Evolutionary conservation across 2,888 invertebrate species (phyloP).

Genomic region (Asteroscopus sphinx): DNA sequence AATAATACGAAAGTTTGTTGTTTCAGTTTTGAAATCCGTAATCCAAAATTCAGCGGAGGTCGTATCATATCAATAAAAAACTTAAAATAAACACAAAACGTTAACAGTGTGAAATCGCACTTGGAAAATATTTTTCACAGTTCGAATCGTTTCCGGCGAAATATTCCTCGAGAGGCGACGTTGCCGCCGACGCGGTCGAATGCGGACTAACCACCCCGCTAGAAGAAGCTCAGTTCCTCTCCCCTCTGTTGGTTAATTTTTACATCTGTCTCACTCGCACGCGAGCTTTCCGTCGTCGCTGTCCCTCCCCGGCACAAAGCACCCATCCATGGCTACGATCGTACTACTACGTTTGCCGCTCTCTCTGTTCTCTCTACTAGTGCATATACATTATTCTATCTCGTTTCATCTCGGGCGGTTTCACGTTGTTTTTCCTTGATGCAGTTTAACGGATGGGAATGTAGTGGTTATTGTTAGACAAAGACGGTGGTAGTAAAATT

Average conservation of each 20-base stretch:
- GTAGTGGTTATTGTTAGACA: slow-evolving; percentile 90
- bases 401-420: slow-evolving; percentile 89
- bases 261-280: slow-evolving; percentile 80
- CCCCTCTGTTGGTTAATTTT: slow-evolving; percentile 89
- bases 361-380: slow-evolving; percentile 87
- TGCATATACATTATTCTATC: slow-evolving; percentile 90
- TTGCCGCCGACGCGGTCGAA: slow-evolving; percentile 85
- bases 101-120: slow-evolving; percentile 74
- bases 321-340: slow-evolving; percentile 78
- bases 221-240: slow-evolving; percentile 87
- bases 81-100: slow-evolving; percentile 73
- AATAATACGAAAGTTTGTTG: slow-evolving; percentile 59
- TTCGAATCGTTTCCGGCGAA: slow-evolving; percentile 78
- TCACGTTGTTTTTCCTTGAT: slow-evolving; percentile 89
- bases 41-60: slow-evolving; percentile 55
- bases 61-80: slow-evolving; percentile 63
- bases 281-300: slow-evolving; percentile 81
- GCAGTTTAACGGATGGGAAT: slow-evolving; percentile 90
- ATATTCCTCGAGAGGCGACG: slow-evolving; percentile 70
- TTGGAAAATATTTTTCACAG: slow-evolving; percentile 82
- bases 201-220: slow-evolving; percentile 89
- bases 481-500: slow-evolving; percentile 88
- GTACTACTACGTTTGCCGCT: slow-evolving; percentile 86
- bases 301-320: slow-evolving; percentile 80
- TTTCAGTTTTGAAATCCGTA: slow-evolving; percentile 52